Evolutionary conservation across 2,113 vertebrate species (phyloP).

Genomic region (Ovibos moschatus): DNA sequence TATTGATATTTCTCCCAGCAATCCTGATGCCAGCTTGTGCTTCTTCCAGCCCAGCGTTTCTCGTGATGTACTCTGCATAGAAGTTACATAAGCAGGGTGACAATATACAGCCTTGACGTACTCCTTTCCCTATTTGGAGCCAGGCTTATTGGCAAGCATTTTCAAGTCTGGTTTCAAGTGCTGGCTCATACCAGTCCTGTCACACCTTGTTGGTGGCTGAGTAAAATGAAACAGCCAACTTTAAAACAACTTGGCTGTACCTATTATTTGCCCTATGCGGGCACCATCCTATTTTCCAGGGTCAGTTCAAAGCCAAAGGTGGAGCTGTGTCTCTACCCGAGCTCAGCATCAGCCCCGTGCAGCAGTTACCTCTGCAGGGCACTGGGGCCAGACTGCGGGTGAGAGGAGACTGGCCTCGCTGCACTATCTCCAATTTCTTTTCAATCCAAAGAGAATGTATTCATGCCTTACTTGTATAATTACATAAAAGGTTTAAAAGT

Average conservation of each 20-base stretch:
- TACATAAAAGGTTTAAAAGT: background rate
- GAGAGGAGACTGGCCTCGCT: background rate
- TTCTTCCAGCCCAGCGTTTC: too few species aligned
- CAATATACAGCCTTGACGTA: too few species aligned
- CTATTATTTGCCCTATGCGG: background rate
- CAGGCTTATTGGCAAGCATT: background rate
- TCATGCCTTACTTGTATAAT: background rate
- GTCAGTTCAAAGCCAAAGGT: background rate
- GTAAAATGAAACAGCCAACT: background rate
- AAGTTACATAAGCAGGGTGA: too few species aligned
- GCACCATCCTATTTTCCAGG: background rate
- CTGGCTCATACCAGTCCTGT: background rate
- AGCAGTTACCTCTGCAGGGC: background rate
- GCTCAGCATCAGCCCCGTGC: background rate
- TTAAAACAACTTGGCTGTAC: background rate
- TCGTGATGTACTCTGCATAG: too few species aligned
- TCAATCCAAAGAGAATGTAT: background rate
- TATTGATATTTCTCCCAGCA: too few species aligned
- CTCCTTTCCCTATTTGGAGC: too few species aligned
- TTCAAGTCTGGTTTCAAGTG: background rate
- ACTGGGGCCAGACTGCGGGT: fast-evolving
- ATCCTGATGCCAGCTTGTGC: too few species aligned
- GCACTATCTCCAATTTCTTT: background rate
- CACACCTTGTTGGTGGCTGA: background rate
- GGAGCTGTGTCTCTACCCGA: fast-evolving